phyloP scores from a whole-genome alignment of 2,797 vertebrate genomes.

The Gephyroberyx darwinii region DNA sequence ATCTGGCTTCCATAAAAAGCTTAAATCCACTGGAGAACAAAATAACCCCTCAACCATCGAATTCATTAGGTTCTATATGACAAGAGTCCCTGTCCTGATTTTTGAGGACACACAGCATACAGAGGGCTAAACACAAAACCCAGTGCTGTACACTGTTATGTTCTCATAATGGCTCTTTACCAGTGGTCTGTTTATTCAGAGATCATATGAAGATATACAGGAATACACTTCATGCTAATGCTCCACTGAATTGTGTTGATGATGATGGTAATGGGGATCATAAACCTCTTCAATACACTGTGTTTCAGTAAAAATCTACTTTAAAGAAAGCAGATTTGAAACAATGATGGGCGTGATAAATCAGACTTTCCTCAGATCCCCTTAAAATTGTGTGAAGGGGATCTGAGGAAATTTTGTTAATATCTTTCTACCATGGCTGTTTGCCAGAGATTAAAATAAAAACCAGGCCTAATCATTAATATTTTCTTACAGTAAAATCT shows the following conservation, averaged over 20 bases:
- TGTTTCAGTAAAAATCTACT: constrained; percentile 24
- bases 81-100: constrained; percentile 16
- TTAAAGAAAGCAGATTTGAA: constrained; percentile 11
- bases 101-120: not conserved
- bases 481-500: too few relatives aligned
- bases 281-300: not conserved
- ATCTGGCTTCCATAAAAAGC: constrained; percentile 3
- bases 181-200: not conserved
- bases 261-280: constrained; percentile 17
- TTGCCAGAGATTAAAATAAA: too few relatives aligned
- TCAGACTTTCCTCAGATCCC: too few relatives aligned
- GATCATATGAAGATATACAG: constrained; percentile 13
- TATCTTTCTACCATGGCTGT: too few relatives aligned
- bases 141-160: not conserved
- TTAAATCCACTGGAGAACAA: not conserved
- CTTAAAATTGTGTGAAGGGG: too few relatives aligned
- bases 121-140: not conserved
- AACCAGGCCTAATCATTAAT: too few relatives aligned
- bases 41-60: constrained; percentile 11
- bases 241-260: not conserved
- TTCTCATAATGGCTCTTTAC: constrained; percentile 15
- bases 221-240: not conserved
- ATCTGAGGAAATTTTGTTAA: too few relatives aligned
- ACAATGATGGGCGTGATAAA: too few relatives aligned
- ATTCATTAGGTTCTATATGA: not conserved